phyloP scores from a whole-genome alignment of 2,888 invertebrate genomes.

The Calameuta filiformis region DNA sequence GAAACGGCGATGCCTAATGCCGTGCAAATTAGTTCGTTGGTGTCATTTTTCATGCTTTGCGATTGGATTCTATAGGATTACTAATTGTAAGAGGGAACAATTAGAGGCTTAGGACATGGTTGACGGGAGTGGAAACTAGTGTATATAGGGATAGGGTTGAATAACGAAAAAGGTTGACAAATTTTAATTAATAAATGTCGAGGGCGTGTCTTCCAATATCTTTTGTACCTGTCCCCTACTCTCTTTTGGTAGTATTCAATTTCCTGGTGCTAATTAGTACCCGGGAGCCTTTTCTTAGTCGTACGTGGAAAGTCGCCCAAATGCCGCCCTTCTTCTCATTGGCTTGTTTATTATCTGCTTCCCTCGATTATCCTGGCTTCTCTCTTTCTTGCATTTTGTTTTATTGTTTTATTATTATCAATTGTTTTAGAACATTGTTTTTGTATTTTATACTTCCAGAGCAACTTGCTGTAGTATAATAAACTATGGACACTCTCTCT shows the following conservation, averaged over 20 bases:
- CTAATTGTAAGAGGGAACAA: background rate
- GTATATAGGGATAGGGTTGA: background rate
- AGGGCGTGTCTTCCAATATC: background rate
- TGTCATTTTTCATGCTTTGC: background rate
- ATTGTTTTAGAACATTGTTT: no score
- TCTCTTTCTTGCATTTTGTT: background rate
- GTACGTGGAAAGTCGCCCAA: background rate
- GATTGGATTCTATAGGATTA: background rate
- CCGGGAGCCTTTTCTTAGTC: background rate
- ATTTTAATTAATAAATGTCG: slow-evolving; percentile 22
- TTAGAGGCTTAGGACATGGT: background rate
- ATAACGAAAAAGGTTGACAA: slow-evolving; percentile 8
- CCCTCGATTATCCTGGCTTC: background rate
- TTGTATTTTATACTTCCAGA: no score
- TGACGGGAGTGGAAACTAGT: background rate
- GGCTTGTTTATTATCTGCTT: background rate
- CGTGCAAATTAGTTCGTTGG: slow-evolving; percentile 6
- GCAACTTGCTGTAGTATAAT: no score
- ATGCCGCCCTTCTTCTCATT: background rate
- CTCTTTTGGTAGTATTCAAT: background rate
- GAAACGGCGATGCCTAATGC: background rate
- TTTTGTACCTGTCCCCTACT: background rate
- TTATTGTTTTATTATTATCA: no score
- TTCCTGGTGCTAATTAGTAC: background rate
- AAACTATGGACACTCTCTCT: no score